Base-by-base conservation (phyloP, 2,797 vertebrate species). In the Champsocephalus gunnari region DNA sequence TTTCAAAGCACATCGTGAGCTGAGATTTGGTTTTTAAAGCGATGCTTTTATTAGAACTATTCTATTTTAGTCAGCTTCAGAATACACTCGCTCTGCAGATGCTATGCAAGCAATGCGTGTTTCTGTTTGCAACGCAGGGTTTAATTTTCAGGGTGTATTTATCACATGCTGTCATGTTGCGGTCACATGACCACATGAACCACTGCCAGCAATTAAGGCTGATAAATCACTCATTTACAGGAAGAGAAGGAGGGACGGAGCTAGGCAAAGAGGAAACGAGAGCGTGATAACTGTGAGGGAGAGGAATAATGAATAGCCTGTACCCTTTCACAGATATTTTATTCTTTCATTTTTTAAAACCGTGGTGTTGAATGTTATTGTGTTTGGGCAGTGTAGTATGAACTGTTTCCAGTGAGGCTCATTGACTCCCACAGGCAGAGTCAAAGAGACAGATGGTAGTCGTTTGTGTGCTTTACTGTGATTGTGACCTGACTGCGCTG, bases 201-300 rank as follows among this genome's bases (percentile, higher is more conserved):
- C 87, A 84, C 86, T 84, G 86, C 80, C 88, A 89, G 87, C 93
- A 94, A 94, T 92, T 92, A 93, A 87, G 86, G 87, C 89, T 91
- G 87, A 93, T 93, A 92, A 93, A 93, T 94, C 92, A 93, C 86
- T 91, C 88, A 91, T 93, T 92, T 92, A 89, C 89, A 90, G 88
- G 84, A 78, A 88, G 84, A 89, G 83, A 86, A 84, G 86, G 86
- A 83, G 84, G 77, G 85, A 88, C 41, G 21, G 73, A 75, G 77
- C 55, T 9, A 50, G 44, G 78, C 11, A 69, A 69, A 76, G 73
- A 63, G 80, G 88, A 86, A 88, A 82, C 66, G 17, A 74, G 80
- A 65, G 74, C 81, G 82, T 77, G 83, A 87, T 81, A 88, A 78
- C 81, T 81, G 60, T 57, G 70, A 74, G 60, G 70, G 66, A 71